Base-by-base conservation (phyloP, 2,888 invertebrate genomes). In the Lydus trimaculatus region DNA sequence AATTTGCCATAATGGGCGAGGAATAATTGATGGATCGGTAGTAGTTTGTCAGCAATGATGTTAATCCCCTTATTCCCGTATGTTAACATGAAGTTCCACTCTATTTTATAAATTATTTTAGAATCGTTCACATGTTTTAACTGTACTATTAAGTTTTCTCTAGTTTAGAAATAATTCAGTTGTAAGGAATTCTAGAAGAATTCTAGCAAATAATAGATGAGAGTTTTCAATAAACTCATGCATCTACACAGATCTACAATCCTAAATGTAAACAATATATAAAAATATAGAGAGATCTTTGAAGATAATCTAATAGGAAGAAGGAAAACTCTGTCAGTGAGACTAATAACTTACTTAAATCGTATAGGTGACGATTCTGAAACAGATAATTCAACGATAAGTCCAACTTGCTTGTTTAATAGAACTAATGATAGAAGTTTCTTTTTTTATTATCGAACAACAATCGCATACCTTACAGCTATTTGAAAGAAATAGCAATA, bases 331-430 rank as follows among this genome's bases (percentile, higher is more conserved):
- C 15, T 20, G 20, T 33, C 20, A n/a, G 33, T 9, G 20, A 2
- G 8, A 48, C 20, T 60, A 31, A 39, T 31, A 66, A 79, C 79
- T 79, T 79, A 79, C 79, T 78, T 77, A 79, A 77, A 69, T 73
- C 78, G 79, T 72, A 78, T 72, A 65, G 79, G 78, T 52, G 79
- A 73, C 66, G 78, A 73, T 75, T 79, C 79, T 79, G 79, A 79
- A 79, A 79, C 78, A 79, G 72, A 71, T 48, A 71, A 73, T 63
- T 28, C 64, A 63, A 69, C 66, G 39, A 70, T 66, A 39, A 69
- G 48, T 25, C 25, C 8, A 20, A 48, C 13, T 25, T 52, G 7
- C 17, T n/a, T 43, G n/a, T 13, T 13, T 13, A 36, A 36, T 36
- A 13, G 13, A 36, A 36, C 9, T 2, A 33, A 36, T 11, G 5